A percentile compares a stretch with the other conserved stretches of the same genome.
Evolutionary conservation across 2,797 vertebrate genomes (phyloP).

Genomic region (Setipinna tenuifilis): DNA sequence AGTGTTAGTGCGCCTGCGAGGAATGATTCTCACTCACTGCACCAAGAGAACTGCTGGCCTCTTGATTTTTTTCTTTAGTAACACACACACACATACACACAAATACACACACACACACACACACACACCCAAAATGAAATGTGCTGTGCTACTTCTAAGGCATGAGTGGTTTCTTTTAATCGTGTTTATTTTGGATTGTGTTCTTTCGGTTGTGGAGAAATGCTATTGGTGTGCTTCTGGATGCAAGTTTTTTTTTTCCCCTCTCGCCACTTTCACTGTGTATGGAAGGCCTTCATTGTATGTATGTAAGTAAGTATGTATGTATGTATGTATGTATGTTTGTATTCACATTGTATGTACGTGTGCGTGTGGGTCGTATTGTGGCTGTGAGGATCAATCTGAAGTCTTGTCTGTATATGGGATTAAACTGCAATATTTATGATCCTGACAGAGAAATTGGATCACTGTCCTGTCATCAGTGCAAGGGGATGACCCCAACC

Average conservation of each 20-base stretch:
- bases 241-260: conserved; percentile 37
- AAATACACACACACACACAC: neutral
- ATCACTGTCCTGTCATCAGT: neutral
- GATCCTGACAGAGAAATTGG: conserved; percentile 2
- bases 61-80: neutral
- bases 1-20: conserved; percentile 3
- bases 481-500: neutral
- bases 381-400: neutral
- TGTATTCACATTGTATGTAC: too few relatives aligned
- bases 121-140: neutral
- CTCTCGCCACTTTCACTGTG: conserved; percentile 36
- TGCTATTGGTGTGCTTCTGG: conserved; percentile 53
- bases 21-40: conserved; percentile 19
- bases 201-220: conserved; percentile 61
- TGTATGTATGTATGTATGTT: neutral
- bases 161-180: conserved; percentile 16
- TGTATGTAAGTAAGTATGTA: conserved; percentile 34
- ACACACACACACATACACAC: neutral
- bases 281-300: conserved; percentile 48
- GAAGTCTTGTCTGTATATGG: conserved; percentile 13
- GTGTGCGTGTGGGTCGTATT: neutral
- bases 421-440: conserved; percentile 23
- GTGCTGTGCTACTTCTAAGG: conserved; percentile 16
- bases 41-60: conserved; percentile 20
- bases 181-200: conserved; percentile 40